Percentiles rank a stretch among this genome's conserved stretches.
Evolutionary conservation across 2,113 vertebrate species (phyloP).

Genomic region (Lichenostomus cassidix): DNA sequence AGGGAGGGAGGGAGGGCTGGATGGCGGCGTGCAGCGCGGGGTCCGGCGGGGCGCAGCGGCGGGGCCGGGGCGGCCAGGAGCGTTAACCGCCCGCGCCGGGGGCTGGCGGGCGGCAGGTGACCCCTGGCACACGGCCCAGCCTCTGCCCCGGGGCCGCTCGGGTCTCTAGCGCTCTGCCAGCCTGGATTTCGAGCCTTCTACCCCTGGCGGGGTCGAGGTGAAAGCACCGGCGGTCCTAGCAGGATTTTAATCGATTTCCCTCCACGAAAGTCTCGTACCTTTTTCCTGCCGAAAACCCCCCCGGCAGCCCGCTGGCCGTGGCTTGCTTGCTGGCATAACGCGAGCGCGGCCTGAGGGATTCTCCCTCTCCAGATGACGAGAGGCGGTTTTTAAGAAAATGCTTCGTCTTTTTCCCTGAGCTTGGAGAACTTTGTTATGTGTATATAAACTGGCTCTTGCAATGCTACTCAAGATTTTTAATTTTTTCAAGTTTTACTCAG

Average conservation of each 20-base stretch:
- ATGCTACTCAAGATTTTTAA: not conserved
- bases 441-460: not conserved
- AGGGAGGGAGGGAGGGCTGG: too few species aligned
- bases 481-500: not conserved
- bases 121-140: too few species aligned
- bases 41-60: not conserved
- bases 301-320: not conserved
- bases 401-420: not conserved
- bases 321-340: not conserved
- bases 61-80: not conserved
- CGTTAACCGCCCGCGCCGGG: not conserved
- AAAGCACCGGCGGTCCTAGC: too few species aligned
- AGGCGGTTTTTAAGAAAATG: too few species aligned
- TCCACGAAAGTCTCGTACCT: rapidly evolving
- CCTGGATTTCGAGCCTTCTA: rapidly evolving
- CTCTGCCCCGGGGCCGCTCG: not conserved
- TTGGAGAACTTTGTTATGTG: not conserved
- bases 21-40: not conserved
- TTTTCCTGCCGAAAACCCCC: not conserved
- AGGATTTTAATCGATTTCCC: rapidly evolving
- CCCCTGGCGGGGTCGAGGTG: too few species aligned
- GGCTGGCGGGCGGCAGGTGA: not conserved
- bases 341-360: not conserved
- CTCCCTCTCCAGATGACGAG: not conserved
- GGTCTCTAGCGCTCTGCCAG: not conserved